These are phyloP conservation scores for Mus spretus DNA, from an alignment of 2,797 vertebrate species.

Conservation along the genomic window DNA sequence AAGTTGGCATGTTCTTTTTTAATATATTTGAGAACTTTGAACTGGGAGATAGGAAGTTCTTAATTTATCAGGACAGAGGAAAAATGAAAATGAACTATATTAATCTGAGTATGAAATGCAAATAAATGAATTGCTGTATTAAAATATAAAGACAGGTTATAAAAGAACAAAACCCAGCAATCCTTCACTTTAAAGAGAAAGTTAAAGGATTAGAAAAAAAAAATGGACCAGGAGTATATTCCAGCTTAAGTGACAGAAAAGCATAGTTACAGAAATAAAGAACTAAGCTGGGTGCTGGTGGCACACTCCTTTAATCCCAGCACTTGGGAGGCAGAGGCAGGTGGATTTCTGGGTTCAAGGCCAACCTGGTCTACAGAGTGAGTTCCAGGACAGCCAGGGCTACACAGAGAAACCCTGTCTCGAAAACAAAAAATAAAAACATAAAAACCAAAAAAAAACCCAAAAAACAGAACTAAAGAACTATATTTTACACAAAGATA, in stretches of 20 bases:
- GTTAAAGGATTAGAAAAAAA: not conserved
- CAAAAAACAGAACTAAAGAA: not conserved
- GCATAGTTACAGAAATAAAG: not conserved
- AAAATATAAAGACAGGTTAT: slow-evolving; percentile 24
- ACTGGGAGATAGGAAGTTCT: not conserved
- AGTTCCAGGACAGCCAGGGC: too few species aligned
- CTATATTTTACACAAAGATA: not conserved
- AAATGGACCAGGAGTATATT: not conserved
- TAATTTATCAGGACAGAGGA: slow-evolving; percentile 35
- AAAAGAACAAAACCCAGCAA: not conserved
- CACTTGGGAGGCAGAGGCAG: too few species aligned
- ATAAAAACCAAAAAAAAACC: too few species aligned
- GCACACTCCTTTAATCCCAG: too few species aligned
- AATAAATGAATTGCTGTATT: not conserved
- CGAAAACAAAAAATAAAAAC: too few species aligned
- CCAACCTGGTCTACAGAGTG: too few species aligned
- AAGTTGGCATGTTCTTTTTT: not conserved
- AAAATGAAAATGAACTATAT: slow-evolving; percentile 4
- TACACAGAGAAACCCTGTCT: too few species aligned
- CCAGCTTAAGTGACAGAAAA: not conserved
- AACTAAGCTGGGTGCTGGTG: too few species aligned
- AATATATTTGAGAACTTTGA: slow-evolving; percentile 1
- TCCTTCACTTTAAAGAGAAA: not conserved
- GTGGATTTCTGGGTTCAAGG: too few species aligned
- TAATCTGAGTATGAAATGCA: not conserved